phyloP scores from a whole-genome alignment of 1,140 invertebrate species.

The Scaptodrosophila lebanonensis region DNA sequence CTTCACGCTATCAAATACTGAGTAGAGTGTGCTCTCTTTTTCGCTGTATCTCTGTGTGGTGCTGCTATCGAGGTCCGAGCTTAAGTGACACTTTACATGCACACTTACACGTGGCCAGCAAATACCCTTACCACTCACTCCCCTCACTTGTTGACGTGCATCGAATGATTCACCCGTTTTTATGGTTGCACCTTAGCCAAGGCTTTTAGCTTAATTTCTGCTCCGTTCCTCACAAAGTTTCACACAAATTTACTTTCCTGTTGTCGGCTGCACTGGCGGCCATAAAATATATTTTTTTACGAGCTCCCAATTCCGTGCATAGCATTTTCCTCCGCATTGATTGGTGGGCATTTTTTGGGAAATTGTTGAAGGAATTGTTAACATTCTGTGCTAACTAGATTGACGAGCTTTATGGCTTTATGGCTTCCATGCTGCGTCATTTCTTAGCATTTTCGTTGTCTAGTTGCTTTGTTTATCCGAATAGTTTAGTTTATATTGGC shows the following conservation, averaged over 20 bases:
- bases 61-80: no score
- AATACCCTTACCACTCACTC: background rate
- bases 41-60: no score
- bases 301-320: conserved; percentile 16
- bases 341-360: conserved; percentile 6
- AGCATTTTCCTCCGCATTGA: conserved; percentile 15
- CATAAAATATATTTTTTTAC: conserved; percentile 36
- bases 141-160: background rate
- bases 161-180: conserved; percentile 1
- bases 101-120: conserved; percentile 36
- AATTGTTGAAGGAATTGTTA: conserved; percentile 8
- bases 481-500: conserved; percentile 17
- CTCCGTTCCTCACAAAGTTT: no score
- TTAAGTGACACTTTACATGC: conserved; percentile 71
- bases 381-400: conserved; percentile 3
- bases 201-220: conserved; percentile 26
- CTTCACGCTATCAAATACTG: conserved; percentile 59
- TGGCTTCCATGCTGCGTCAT: background rate
- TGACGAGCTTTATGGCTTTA: conserved; percentile 31
- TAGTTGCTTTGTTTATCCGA: conserved; percentile 33
- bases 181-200: conserved; percentile 30
- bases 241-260: conserved; percentile 9
- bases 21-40: no score
- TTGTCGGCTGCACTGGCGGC: no score
- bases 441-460: conserved; percentile 27